Evolutionary conservation across 30 jellyfish, hydroid and myxozoan species (phyloP).

Genomic region (Clytia hemisphaerica): DNA sequence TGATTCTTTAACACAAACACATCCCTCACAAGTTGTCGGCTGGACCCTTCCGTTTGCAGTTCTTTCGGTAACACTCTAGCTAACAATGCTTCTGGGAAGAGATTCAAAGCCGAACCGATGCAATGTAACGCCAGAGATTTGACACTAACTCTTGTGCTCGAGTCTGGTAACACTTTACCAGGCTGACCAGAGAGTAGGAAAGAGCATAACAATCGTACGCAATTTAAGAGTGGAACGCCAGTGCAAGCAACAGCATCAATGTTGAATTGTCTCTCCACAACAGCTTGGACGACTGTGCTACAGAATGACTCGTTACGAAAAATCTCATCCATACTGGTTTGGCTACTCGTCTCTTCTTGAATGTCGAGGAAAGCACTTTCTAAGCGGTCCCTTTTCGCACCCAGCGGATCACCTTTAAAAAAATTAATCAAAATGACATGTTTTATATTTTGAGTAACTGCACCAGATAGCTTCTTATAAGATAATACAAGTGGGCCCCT

Average conservation of each 20-base stretch:
- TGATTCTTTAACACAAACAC: conserved; percentile 54
- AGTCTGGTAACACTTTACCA: conserved; percentile 72
- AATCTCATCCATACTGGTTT: conserved; percentile 55
- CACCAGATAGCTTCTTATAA: too few relatives aligned
- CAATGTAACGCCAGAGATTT: conserved; percentile 81
- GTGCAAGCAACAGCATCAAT: conserved; percentile 95
- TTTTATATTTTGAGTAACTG: too few relatives aligned
- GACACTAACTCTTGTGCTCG: conserved; percentile 88
- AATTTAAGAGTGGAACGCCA: conserved; percentile 87
- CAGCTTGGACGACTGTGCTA: conserved; percentile 72
- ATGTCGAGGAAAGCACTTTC: conserved; percentile 68
- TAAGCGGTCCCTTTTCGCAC: conserved; percentile 35
- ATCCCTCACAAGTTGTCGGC: conserved; percentile 77
- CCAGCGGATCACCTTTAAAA: too few relatives aligned
- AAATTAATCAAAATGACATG: too few relatives aligned
- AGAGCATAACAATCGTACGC: conserved; percentile 92
- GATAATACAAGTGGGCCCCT: too few relatives aligned
- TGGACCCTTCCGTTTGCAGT: conserved; percentile 2
- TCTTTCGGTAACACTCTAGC: conserved; percentile 90
- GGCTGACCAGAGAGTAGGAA: conserved; percentile 73
- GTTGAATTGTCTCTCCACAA: conserved; percentile 70
- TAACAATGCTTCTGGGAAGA: conserved; percentile 78
- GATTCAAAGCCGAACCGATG: conserved; percentile 58
- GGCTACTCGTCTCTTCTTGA: conserved; percentile 61
- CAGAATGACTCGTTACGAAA: conserved; percentile 63